These are phyloP conservation scores for Anoncus sp. DNA, from an alignment of 2,888 invertebrate species.

Conservation along the genomic window DNA sequence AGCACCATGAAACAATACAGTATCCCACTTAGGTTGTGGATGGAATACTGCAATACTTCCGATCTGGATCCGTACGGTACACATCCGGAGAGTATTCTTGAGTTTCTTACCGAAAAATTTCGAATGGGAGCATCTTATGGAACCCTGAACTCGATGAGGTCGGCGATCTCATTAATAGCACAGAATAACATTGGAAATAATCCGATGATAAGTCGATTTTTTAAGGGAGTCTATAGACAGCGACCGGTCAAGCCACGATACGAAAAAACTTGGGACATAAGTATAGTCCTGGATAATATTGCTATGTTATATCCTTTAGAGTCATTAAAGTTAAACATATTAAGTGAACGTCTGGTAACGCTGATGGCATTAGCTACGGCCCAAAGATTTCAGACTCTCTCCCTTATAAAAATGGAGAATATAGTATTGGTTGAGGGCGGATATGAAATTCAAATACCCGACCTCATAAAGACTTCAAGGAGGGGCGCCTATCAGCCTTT, in stretches of 20 bases:
- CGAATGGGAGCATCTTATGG: conserved; percentile 25
- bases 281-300: conserved; percentile 29
- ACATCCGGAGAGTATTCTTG: too few relatives aligned
- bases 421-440: conserved; percentile 20
- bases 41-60: too few relatives aligned
- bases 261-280: conserved; percentile 50
- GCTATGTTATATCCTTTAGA: background rate
- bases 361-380: conserved; percentile 55
- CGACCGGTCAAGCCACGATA: conserved; percentile 47
- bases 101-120: too few relatives aligned
- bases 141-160: conserved; percentile 43
- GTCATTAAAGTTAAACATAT: too few relatives aligned
- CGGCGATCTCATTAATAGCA: conserved; percentile 46
- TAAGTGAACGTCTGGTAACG: conserved; percentile 10
- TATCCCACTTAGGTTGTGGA: too few relatives aligned
- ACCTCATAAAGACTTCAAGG: conserved; percentile 54
- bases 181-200: conserved; percentile 27
- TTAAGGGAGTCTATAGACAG: conserved; percentile 43
- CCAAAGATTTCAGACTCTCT: conserved; percentile 51
- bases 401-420: conserved; percentile 50
- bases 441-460: conserved; percentile 55
- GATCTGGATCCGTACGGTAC: too few relatives aligned
- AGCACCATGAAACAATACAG: too few relatives aligned
- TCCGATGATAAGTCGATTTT: conserved; percentile 37
- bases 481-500: conserved; percentile 51